Evolutionary conservation across 2,888 invertebrate genomes (phyloP), one percentile per base, ranked within the genome.

Genomic region (Ophion obscuratus): DNA sequence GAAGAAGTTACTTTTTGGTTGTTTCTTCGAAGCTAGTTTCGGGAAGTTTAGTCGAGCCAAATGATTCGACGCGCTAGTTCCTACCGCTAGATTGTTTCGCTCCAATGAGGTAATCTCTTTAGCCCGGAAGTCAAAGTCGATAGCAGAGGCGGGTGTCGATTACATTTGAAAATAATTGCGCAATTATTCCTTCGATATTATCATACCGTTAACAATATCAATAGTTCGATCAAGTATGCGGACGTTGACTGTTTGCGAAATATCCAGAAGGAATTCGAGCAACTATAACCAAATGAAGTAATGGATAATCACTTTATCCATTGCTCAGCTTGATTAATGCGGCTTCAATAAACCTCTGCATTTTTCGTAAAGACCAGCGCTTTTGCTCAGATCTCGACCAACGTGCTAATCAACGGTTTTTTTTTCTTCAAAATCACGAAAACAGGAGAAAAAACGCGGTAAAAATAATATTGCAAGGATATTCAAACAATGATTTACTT

Each of bases 31-130:
- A 67, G 20, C 36, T 70, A 81, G 68, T 44, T 57, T 53, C 66
- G n/a, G 36, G 47, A 47, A 80, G 57, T 66, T 47, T 59, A 36
- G 59, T 36, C 40, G 57, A 53, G 24, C 40, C n/a, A 82, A 76
- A 44, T 44, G n/a, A n/a, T 57, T 82, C 64, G 64, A 64, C 71
- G 47, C 68, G 36, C 67, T 36, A 81, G 61, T 81, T 77, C 47
- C 75, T 70, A 75, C n/a, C 73, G 61, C 68, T 81, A 61, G 62
- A 68, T 57, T 68, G 61, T 70, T 68, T 27, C 27, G 61, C 44
- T 44, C 20, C 57, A 44, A 68, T 24, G 24, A 61, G 44, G 44
- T 68, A 68, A 57, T 70, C 27, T 53, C 27, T 70, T 71, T 47
- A 27, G 24, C 24, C 40, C 57, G 57, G 59, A 20, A 83, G 61